phyloP scores from a whole-genome alignment of 2,888 invertebrate species.

The Galeopsomyia nigrocyanea region DNA sequence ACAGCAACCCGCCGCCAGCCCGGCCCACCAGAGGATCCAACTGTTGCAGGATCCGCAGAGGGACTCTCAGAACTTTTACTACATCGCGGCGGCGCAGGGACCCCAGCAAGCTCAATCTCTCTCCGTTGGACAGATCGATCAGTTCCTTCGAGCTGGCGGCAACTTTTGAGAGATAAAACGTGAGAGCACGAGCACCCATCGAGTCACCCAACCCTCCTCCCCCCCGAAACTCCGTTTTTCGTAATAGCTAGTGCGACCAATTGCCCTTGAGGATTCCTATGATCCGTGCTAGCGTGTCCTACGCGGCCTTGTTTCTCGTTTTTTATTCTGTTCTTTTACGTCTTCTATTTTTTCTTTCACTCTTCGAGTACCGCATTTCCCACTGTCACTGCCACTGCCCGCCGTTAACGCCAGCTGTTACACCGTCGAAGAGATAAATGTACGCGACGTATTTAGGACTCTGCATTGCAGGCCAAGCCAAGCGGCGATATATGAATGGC shows the following conservation, averaged over 20 bases:
- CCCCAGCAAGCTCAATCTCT: constrained; percentile 69
- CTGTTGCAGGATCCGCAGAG: constrained; percentile 57
- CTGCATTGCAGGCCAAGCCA: constrained; percentile 17
- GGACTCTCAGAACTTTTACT: constrained; percentile 65
- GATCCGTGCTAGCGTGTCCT: constrained; percentile 12
- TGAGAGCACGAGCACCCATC: constrained; percentile 9
- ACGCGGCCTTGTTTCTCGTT: neutral
- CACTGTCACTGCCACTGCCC: no score
- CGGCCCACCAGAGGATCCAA: constrained; percentile 66
- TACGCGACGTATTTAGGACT: constrained; percentile 30
- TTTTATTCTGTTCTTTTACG: neutral
- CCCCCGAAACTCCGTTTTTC: neutral
- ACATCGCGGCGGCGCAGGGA: constrained; percentile 69
- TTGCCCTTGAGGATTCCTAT: constrained; percentile 5
- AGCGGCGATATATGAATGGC: constrained; percentile 29
- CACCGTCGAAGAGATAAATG: constrained; percentile 20
- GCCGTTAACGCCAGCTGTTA: no score
- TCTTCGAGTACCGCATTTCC: no score
- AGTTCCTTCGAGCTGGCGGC: constrained; percentile 77
- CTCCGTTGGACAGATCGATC: constrained; percentile 82
- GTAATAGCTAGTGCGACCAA: neutral
- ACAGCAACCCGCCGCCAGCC: constrained; percentile 73
- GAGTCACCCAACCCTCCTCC: constrained; percentile 16
- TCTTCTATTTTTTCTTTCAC: neutral
- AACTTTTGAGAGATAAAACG: constrained; percentile 23